A percentile compares a stretch with the other conserved stretches of the same genome.
Evolutionary conservation across 2,797 vertebrate genomes (phyloP).

Genomic region (Sphenopsis melanotis): DNA sequence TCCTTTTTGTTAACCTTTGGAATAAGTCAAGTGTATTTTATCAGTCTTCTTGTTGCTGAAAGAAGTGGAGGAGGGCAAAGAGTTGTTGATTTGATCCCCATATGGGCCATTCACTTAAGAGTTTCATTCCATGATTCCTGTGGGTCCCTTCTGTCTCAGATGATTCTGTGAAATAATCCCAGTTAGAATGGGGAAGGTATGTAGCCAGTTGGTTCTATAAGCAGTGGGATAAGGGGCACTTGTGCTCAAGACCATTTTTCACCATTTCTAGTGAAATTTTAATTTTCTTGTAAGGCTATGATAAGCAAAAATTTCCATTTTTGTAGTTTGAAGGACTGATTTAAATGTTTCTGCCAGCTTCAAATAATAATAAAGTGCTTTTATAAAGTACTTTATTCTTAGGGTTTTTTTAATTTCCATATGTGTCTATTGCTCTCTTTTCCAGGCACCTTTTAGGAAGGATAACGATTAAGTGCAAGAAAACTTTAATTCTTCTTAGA

Average conservation of each 20-base stretch:
- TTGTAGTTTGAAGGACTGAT: neutral
- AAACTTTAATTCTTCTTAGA: neutral
- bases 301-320: neutral
- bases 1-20: neutral
- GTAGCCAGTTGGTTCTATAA: neutral
- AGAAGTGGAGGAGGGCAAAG: neutral
- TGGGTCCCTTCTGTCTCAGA: neutral
- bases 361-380: neutral
- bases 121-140: neutral
- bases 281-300: neutral
- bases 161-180: neutral
- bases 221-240: neutral
- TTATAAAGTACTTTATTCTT: neutral
- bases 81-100: neutral
- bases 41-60: neutral
- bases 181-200: neutral
- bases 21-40: neutral
- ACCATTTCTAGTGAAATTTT: neutral
- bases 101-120: neutral
- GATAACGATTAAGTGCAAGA: neutral
- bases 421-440: neutral
- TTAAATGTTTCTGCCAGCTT: neutral
- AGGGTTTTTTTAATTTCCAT: neutral
- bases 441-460: neutral
- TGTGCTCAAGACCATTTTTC: neutral